Percentiles rank a stretch among this genome's conserved stretches.
Evolutionary conservation across 2,113 vertebrate genomes (phyloP).

Genomic region (Astur gentilis): DNA sequence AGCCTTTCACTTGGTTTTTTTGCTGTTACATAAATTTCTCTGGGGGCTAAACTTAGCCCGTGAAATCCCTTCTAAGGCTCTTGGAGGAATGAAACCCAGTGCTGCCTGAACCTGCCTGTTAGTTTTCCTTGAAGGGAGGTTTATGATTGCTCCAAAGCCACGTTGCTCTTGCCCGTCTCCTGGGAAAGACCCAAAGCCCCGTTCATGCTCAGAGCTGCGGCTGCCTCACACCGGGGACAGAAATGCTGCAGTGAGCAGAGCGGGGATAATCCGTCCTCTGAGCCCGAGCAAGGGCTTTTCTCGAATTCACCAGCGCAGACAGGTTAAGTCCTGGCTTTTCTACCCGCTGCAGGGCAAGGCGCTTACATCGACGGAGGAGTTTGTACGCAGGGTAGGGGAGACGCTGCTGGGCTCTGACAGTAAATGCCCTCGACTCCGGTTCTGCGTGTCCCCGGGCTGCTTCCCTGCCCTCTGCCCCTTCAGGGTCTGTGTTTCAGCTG

Average conservation of each 20-base stretch:
- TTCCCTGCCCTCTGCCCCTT: not conserved
- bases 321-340: not conserved
- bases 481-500: not conserved
- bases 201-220: accelerated
- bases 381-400: not conserved
- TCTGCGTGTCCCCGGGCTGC: not conserved
- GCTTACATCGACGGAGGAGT: not conserved
- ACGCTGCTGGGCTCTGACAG: not conserved
- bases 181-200: not conserved
- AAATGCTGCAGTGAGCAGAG: not conserved
- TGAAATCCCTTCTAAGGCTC: conserved; percentile 10
- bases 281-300: not conserved
- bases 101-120: not conserved
- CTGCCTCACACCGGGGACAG: not conserved
- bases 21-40: conserved; percentile 9
- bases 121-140: not conserved
- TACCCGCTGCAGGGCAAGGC: not conserved
- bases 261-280: not conserved
- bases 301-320: not conserved
- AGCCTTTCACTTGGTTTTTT: not conserved
- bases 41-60: not conserved
- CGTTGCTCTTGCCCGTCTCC: not conserved
- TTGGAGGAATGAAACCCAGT: not conserved
- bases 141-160: not conserved
- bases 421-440: not conserved